Conservation (phyloP, 1,140 invertebrate species). For the Grapholita molesta region DNA sequence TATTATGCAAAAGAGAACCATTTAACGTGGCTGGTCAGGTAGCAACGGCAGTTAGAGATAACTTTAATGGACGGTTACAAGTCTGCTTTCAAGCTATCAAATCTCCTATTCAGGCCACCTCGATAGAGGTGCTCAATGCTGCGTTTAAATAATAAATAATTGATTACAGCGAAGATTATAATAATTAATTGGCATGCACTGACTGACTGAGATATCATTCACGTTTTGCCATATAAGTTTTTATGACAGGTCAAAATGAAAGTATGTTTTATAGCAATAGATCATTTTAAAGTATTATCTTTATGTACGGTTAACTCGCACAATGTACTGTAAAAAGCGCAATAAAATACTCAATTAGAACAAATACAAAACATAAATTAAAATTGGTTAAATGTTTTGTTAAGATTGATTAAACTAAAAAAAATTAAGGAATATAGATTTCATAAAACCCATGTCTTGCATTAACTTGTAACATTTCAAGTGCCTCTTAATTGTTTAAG, state of each 20-base stretch:
- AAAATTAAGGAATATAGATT: too few species aligned
- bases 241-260: too few species aligned
- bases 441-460: background rate
- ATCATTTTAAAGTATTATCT: too few species aligned
- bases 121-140: background rate
- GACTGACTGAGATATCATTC: too few species aligned
- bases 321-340: too few species aligned
- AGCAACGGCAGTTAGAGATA: slow-evolving; percentile 16
- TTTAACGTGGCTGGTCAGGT: slow-evolving; percentile 19
- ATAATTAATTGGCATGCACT: background rate
- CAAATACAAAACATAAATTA: too few species aligned
- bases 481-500: background rate
- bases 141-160: background rate
- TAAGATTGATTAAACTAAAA: too few species aligned
- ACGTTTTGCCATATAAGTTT: too few species aligned
- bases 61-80: slow-evolving; percentile 2
- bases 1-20: slow-evolving; percentile 28
- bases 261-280: too few species aligned
- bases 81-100: slow-evolving; percentile 12
- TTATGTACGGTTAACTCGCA: too few species aligned
- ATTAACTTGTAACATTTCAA: background rate
- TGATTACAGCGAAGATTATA: background rate
- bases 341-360: too few species aligned
- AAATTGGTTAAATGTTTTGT: too few species aligned
- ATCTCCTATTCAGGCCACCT: slow-evolving; percentile 11